Evolutionary conservation across 2,113 vertebrate genomes (phyloP).

Genomic region (Aramus guarauna): DNA sequence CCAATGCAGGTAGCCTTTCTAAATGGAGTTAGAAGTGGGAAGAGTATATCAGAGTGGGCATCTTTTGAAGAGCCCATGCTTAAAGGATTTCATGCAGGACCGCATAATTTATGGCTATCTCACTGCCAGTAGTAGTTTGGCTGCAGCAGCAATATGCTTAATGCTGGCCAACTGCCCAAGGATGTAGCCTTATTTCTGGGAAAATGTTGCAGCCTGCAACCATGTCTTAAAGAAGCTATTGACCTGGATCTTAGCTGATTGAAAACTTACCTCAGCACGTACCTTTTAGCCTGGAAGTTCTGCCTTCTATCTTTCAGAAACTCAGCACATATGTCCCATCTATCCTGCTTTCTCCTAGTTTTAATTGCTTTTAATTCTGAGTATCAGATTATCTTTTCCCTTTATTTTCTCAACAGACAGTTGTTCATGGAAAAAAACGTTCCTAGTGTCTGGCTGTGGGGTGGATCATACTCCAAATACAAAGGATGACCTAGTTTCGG

Average conservation of each 20-base stretch:
- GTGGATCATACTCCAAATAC: not conserved
- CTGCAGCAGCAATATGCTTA: not conserved
- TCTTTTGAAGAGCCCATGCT: not conserved
- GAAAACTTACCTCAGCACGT: not conserved
- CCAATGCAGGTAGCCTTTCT: not conserved
- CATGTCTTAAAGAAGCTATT: not conserved
- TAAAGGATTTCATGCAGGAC: not conserved
- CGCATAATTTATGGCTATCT: not conserved
- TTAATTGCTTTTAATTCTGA: conserved; percentile 17
- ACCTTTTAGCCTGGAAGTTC: not conserved
- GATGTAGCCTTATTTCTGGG: not conserved
- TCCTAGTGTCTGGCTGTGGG: conserved; percentile 13
- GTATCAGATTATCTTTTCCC: conserved; percentile 14
- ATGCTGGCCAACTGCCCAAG: not conserved
- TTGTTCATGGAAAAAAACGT: conserved; percentile 20
- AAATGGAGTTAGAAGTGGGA: not conserved
- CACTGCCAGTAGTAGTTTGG: not conserved
- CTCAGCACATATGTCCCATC: not conserved
- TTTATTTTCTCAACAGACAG: conserved; percentile 20
- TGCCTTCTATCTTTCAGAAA: not conserved
- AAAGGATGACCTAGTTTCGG: not conserved
- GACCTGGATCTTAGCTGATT: not conserved
- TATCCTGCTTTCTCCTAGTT: not conserved
- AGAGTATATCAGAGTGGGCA: not conserved
- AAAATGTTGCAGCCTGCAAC: not conserved